Evolutionary conservation across 2,113 vertebrate species (phyloP), one percentile per base, ranked within the genome.

Genomic region (Addax nasomaculatus): DNA sequence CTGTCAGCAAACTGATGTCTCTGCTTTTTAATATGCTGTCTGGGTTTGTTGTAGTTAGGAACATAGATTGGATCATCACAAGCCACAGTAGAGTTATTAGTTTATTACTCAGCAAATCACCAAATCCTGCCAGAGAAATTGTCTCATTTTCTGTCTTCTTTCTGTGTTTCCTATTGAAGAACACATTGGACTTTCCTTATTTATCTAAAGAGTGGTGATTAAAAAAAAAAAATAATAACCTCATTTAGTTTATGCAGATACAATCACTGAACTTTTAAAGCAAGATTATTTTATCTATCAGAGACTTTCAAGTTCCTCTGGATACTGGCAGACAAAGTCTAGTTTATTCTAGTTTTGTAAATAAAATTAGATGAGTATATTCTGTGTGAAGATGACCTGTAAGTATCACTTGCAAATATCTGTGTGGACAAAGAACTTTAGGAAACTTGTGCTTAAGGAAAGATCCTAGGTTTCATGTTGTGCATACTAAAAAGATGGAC

Each of bases 241-340:
- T 62, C 7, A 21, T 39, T 86, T 29, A 53, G 58, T 81, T 21
- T n/a, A 27, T 85, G 3, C 8, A 55, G 90, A 43, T 64, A 36
- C 3, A 81, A 64, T 92, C 80, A 83, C 83, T n/a, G 43, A 58
- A 51, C 67, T 90, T 97, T 96, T 51, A 58, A 86, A 92, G 85
- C 30, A 55, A 39, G 29, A 17, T 25, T 93, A 49, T 92, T 94
- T 95, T 88, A 49, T 86, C 51, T 43, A 33, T 53, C 43, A 81
- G 70, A 43, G 60, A 80, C 57, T 89, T 85, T 79, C 51, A 90
- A 58, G 64, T 85, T 84, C 60, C 53, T 51, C 62, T 53, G 45
- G 85, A 92, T 57, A 78, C 55, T n/a, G 76, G 51, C 70, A 92
- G 33, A 83, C 78, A 67, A n/a, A 94, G 47, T 36, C 84, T 45